Percentiles rank a stretch among this genome's conserved stretches.
Conservation (phyloP, 2,113 vertebrate species). For the Ochotona princeps region DNA sequence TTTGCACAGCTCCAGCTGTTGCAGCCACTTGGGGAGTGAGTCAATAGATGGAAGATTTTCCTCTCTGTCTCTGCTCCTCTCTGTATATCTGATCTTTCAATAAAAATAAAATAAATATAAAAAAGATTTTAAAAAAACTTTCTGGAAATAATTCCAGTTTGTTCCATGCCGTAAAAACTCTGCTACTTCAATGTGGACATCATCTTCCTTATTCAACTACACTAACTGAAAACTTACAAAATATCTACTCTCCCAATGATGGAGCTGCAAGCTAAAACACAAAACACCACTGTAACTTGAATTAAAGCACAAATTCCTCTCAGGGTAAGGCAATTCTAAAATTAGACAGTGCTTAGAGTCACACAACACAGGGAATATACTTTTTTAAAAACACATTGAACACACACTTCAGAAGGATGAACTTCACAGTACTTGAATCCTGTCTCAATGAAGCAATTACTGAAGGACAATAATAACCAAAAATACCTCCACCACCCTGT, state of each 20-base stretch:
- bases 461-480: background rate
- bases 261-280: slow-evolving; percentile 34
- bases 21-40: too few relatives aligned
- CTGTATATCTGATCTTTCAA: too few relatives aligned
- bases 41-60: too few relatives aligned
- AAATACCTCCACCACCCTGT: background rate
- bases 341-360: background rate
- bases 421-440: background rate
- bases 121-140: background rate
- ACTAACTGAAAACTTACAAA: slow-evolving; percentile 40
- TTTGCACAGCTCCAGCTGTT: too few relatives aligned
- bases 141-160: slow-evolving; percentile 19
- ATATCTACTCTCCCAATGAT: background rate
- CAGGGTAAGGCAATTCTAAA: background rate
- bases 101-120: background rate
- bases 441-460: background rate
- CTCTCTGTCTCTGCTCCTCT: too few relatives aligned
- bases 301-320: slow-evolving; percentile 50
- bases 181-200: slow-evolving; percentile 10
- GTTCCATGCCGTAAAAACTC: background rate
- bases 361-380: background rate
- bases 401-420: background rate
- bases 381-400: background rate
- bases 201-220: slow-evolving; percentile 39
- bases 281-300: slow-evolving; percentile 1